Conservation (phyloP, 1,140 invertebrate species). For the Drosophila arawakana region DNA sequence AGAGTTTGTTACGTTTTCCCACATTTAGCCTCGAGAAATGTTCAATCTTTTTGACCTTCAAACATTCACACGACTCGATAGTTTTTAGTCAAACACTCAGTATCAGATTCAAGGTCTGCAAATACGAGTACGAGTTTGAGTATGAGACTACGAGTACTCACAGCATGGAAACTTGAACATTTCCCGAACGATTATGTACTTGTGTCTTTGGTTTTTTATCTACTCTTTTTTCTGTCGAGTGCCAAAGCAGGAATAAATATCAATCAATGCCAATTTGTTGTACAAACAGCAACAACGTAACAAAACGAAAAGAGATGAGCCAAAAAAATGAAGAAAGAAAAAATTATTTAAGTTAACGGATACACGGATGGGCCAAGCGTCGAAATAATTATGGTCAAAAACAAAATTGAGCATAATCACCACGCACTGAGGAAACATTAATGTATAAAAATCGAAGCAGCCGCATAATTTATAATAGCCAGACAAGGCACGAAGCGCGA, state of each 20-base stretch:
- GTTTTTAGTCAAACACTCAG: constrained; percentile 37
- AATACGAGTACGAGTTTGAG: not conserved
- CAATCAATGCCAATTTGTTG: constrained; percentile 80
- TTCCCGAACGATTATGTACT: constrained; percentile 16
- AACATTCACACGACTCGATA: constrained; percentile 27
- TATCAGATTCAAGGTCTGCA: constrained; percentile 32
- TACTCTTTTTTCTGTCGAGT: constrained; percentile 43
- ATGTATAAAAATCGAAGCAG: constrained; percentile 77
- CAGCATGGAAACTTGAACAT: constrained; percentile 28
- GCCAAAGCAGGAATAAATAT: constrained; percentile 61
- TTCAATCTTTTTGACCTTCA: constrained; percentile 23
- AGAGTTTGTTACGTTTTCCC: constrained; percentile 6
- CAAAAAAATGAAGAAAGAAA: constrained; percentile 21
- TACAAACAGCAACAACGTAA: constrained; percentile 47
- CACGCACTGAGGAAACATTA: constrained; percentile 62
- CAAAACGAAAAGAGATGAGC: constrained; percentile 39
- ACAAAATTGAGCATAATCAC: constrained; percentile 82
- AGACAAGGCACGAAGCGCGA: constrained; percentile 36
- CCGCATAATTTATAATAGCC: constrained; percentile 63
- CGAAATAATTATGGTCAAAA: constrained; percentile 78
- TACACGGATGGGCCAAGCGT: constrained; percentile 42
- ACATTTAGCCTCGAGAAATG: constrained; percentile 6
- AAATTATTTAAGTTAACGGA: constrained; percentile 30
- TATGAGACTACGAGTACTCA: not conserved
- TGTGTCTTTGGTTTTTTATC: constrained; percentile 10